These are phyloP conservation scores for Rhagium mordax DNA, from an alignment of 2,888 invertebrate genomes.

Conservation along the genomic window DNA sequence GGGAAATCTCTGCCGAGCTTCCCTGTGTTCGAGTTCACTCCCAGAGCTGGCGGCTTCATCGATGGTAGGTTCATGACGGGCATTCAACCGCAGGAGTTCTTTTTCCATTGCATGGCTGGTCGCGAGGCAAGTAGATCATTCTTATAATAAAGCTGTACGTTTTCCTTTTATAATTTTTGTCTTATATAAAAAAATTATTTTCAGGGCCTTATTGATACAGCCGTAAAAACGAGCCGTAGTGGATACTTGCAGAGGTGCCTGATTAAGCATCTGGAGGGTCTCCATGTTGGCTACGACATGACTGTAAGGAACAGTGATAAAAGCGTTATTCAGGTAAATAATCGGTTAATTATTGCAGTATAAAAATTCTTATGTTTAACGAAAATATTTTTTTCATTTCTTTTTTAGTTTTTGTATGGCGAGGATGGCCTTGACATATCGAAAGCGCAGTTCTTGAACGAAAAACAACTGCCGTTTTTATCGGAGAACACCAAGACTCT, in stretches of 20 bases:
- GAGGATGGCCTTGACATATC: constrained; percentile 95
- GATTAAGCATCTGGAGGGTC: constrained; percentile 97
- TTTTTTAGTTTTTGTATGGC: constrained; percentile 85
- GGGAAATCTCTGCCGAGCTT: constrained; percentile 96
- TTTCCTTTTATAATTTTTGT: too few species aligned
- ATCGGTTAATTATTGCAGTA: too few species aligned
- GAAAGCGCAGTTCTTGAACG: constrained; percentile 87
- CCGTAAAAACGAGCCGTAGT: constrained; percentile 98
- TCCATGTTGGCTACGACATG: constrained; percentile 93
- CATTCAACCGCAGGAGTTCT: constrained; percentile 98
- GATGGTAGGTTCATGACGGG: constrained; percentile 98
- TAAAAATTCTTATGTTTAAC: too few species aligned
- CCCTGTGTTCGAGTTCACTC: constrained; percentile 87
- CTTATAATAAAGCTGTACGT: too few species aligned
- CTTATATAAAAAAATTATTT: constrained; percentile 43
- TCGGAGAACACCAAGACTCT: constrained; percentile 84
- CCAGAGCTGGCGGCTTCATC: constrained; percentile 96
- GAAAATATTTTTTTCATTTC: background rate
- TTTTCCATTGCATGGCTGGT: constrained; percentile 99
- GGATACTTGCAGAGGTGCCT: constrained; percentile 98
- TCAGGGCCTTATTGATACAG: constrained; percentile 97
- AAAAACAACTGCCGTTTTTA: constrained; percentile 85
- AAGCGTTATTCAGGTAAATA: constrained; percentile 86
- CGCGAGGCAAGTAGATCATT: constrained; percentile 95
- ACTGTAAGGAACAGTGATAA: constrained; percentile 97